phyloP scores from a whole-genome alignment of 2,888 invertebrate genomes.

The Tinea semifulvella region DNA sequence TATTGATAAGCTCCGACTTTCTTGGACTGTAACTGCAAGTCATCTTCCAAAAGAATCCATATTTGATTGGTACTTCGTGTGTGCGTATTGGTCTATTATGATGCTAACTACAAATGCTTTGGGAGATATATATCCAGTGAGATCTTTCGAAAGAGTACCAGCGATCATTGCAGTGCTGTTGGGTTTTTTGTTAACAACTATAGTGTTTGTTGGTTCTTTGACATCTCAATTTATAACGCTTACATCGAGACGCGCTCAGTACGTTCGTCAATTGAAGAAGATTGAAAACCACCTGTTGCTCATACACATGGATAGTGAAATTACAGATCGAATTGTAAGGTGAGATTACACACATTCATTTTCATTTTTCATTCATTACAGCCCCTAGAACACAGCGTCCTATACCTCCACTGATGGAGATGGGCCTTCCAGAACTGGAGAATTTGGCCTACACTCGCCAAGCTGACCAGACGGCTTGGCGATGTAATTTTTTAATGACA shows the following conservation, averaged over 20 bases:
- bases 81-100: slow-evolving; percentile 56
- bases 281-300: slow-evolving; percentile 50
- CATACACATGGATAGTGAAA: slow-evolving; percentile 48
- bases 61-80: slow-evolving; percentile 55
- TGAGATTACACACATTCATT: slow-evolving; percentile 21
- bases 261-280: slow-evolving; percentile 47
- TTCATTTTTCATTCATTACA: no score
- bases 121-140: slow-evolving; percentile 55
- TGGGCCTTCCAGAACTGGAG: no score
- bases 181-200: slow-evolving; percentile 54
- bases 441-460: no score
- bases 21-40: slow-evolving; percentile 46
- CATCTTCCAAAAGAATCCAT: slow-evolving; percentile 44
- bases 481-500: no score
- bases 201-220: slow-evolving; percentile 59
- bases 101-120: slow-evolving; percentile 54
- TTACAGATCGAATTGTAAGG: slow-evolving; percentile 50
- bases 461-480: no score
- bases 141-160: slow-evolving; percentile 43
- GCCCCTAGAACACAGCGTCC: no score
- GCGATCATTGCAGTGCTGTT: slow-evolving; percentile 44
- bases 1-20: slow-evolving; percentile 36
- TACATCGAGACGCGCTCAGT: slow-evolving; percentile 50
- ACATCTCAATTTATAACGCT: slow-evolving; percentile 60
- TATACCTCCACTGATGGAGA: no score